These are phyloP conservation scores for Neotragus moschatus DNA, from an alignment of 2,113 vertebrate species.

Conservation along the genomic window DNA sequence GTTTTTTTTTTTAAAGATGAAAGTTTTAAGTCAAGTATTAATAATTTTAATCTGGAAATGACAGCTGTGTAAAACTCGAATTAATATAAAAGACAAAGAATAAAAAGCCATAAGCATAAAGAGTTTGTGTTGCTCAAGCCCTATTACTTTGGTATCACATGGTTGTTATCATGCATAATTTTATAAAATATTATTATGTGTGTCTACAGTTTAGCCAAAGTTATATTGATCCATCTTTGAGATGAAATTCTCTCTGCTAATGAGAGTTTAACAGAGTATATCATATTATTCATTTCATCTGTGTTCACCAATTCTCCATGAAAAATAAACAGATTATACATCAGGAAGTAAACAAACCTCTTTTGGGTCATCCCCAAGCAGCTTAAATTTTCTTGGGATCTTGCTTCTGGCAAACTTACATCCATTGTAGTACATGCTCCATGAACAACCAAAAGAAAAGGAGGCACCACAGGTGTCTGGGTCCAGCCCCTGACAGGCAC, in stretches of 20 bases:
- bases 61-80: not conserved
- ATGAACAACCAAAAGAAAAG: slow-evolving; percentile 98
- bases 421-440: slow-evolving; percentile 99
- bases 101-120: not conserved
- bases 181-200: not conserved
- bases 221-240: not conserved
- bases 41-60: not conserved
- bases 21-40: not conserved
- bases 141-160: not conserved
- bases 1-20: not conserved
- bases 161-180: not conserved
- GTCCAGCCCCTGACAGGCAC: slow-evolving; percentile 95
- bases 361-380: slow-evolving; percentile 93
- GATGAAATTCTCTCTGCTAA: not conserved
- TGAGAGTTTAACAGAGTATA: not conserved
- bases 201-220: not conserved
- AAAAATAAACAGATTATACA: slow-evolving; percentile 1
- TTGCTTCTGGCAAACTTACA: slow-evolving; percentile 99
- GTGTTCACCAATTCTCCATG: not conserved
- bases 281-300: not conserved
- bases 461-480: slow-evolving; percentile 94
- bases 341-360: slow-evolving; percentile 85
- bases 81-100: not conserved
- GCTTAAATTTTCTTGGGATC: slow-evolving; percentile 96
- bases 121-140: not conserved